phyloP scores from a whole-genome alignment of 2,113 vertebrate genomes.

The Australoheros scitulus region DNA sequence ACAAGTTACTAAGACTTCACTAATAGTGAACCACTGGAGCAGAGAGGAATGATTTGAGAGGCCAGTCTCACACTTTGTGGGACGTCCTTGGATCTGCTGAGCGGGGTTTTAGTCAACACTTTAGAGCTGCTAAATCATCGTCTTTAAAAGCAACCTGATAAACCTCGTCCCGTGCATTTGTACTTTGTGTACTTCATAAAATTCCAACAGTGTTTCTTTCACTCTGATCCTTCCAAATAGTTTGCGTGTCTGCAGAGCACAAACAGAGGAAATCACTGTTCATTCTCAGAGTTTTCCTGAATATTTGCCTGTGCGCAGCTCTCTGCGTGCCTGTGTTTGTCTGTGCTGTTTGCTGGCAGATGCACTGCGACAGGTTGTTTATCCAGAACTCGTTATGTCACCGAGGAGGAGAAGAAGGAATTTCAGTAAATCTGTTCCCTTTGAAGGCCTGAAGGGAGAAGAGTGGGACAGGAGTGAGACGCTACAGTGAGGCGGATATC shows the following conservation, averaged over 20 bases:
- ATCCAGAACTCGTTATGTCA: slow-evolving; percentile 60
- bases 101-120: too few species aligned
- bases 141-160: too few species aligned
- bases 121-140: too few species aligned
- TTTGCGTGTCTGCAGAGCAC: not conserved
- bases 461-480: not conserved
- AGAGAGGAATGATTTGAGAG: not conserved
- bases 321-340: slow-evolving; percentile 25
- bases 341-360: slow-evolving; percentile 34
- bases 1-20: not conserved
- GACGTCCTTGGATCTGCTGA: too few species aligned
- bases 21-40: not conserved
- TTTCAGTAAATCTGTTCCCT: slow-evolving; percentile 46
- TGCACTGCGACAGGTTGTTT: slow-evolving; percentile 34
- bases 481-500: not conserved
- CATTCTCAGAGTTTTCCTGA: not conserved
- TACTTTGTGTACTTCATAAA: not conserved
- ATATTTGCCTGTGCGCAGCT: not conserved
- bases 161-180: not conserved
- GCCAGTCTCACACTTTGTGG: too few species aligned
- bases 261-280: slow-evolving; percentile 37
- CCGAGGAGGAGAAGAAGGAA: slow-evolving; percentile 44
- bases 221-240: not conserved
- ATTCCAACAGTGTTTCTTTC: not conserved
- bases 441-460: slow-evolving; percentile 14